Conservation (phyloP, 2,888 invertebrate genomes). For the Diarsia brunnea region DNA sequence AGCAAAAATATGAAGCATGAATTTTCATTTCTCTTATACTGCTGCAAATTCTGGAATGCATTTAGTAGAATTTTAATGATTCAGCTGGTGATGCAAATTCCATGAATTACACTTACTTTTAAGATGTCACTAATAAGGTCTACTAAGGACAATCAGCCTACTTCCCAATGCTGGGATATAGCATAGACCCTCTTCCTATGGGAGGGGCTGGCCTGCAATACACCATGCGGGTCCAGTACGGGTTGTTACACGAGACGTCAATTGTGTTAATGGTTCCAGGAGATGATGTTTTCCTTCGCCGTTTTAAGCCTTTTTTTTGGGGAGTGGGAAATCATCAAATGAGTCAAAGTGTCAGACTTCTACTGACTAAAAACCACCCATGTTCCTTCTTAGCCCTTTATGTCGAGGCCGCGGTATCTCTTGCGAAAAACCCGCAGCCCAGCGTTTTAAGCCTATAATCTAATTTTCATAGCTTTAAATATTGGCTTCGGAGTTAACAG, state of each 20-base stretch:
- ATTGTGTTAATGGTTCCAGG: not conserved
- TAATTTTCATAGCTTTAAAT: not conserved
- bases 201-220: not conserved
- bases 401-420: too few relatives aligned
- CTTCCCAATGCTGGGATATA: not conserved
- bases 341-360: too few relatives aligned
- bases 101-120: not conserved
- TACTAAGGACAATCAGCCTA: not conserved
- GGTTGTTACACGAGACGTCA: not conserved
- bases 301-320: not conserved
- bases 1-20: conserved; percentile 3
- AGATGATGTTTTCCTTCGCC: not conserved
- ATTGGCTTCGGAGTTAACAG: not conserved
- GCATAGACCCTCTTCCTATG: not conserved
- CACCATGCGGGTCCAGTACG: not conserved
- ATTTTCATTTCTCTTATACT: not conserved
- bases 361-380: too few relatives aligned
- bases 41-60: not conserved
- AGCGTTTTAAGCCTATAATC: not conserved
- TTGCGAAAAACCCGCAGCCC: too few relatives aligned
- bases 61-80: not conserved
- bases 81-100: not conserved
- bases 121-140: not conserved
- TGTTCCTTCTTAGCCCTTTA: too few relatives aligned
- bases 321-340: too few relatives aligned